Base-by-base conservation (phyloP, 2,113 vertebrate species). In the Ceyx margarethae region DNA sequence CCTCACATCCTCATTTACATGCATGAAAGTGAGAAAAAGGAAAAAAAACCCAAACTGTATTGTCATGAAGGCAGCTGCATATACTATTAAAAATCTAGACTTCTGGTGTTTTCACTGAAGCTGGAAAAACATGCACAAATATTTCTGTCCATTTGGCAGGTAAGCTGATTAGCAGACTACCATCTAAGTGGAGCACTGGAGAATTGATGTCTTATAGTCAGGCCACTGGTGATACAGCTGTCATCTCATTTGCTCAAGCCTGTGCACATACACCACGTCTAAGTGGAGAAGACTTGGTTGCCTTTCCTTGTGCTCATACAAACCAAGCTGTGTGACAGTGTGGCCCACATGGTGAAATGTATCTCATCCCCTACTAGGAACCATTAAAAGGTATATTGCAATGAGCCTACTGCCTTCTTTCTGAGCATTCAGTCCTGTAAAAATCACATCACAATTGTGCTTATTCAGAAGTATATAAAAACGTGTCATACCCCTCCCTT, bases 211-310 rank as follows among this genome's bases (percentile, higher is more conserved):
- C 9, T 10, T 94, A 31, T 50, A 45, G 40, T 37, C 35, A 33
- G 48, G n/a, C 22, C 33, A 10, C 31, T 33, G 61, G 29, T 0
- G 2, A 8, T 7, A 3, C 2, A 0, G 3, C 18, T 25, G 40
- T 8, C 33, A 3, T 5, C 25, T 2, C 0, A 0, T 54, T 65
- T 86, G 68, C 48, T 26, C 37, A 37, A 2, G 1, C 15, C 46
- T 78, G n/a, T 45, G 53, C 28, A 20, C 45, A 22, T 12, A 33
- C 35, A 5, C 4, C 2, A 0, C 0, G 0, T 53, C n/a, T 67
- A 58, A 56, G 54, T 65, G 48, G 9, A 78, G 57, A 23, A 48
- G 43, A 0, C 2, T 40, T 18, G 33, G 10, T n/a, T 77, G 61
- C 46, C 18, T 68, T 61, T 40, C 13, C 43, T 67, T 29, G 12